phyloP scores from a whole-genome alignment of 2,888 invertebrate species.

The Nipponacmea schrenckii region DNA sequence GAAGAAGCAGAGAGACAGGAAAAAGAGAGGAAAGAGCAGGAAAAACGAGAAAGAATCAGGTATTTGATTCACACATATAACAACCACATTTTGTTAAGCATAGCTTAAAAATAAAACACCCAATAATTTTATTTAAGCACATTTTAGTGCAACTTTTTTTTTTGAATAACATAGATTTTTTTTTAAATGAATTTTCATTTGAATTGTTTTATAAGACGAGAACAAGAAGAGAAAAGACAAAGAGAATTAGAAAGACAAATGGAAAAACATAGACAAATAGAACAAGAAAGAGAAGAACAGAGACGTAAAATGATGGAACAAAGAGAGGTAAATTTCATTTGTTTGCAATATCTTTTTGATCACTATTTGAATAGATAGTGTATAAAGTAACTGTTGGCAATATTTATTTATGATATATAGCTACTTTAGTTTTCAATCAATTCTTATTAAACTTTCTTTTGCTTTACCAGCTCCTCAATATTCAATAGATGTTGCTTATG shows the following conservation, averaged over 20 bases:
- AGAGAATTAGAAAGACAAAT: constrained; percentile 87
- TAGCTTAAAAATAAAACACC: too few species aligned
- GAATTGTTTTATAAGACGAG: constrained; percentile 67
- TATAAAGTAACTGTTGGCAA: too few species aligned
- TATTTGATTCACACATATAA: constrained; percentile 19
- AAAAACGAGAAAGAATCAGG: constrained; percentile 83
- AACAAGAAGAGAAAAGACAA: constrained; percentile 82
- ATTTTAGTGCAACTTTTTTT: background rate
- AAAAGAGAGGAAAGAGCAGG: constrained; percentile 77
- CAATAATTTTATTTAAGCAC: too few species aligned
- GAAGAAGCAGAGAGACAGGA: constrained; percentile 72
- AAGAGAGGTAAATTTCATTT: constrained; percentile 67
- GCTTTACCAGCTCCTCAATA: too few species aligned
- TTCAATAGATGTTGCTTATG: too few species aligned
- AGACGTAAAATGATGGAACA: constrained; percentile 83
- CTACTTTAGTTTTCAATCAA: too few species aligned
- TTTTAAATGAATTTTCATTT: background rate
- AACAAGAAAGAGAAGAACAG: constrained; percentile 76
- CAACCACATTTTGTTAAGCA: too few species aligned
- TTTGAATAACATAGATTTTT: background rate
- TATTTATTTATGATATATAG: too few species aligned
- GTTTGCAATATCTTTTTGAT: background rate
- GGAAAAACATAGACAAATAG: constrained; percentile 74
- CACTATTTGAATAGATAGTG: too few species aligned
- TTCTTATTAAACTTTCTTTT: too few species aligned